Percentiles rank a stretch among this genome's conserved stretches.
Conservation (phyloP, 2,797 vertebrate genomes). For the Lateolabrax maculatus region DNA sequence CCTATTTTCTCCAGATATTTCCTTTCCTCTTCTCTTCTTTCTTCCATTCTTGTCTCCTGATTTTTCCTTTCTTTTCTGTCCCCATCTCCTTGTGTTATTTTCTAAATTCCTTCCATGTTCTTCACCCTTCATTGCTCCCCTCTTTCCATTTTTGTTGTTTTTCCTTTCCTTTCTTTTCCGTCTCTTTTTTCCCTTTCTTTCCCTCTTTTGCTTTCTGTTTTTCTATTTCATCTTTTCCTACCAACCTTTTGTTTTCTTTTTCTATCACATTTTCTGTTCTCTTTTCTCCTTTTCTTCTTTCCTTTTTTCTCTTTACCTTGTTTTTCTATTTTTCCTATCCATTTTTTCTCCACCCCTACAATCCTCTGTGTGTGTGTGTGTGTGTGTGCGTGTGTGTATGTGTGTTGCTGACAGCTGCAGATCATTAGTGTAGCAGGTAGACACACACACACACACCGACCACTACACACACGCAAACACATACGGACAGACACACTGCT, state of each 20-base stretch:
- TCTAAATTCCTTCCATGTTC: not conserved
- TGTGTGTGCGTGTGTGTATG: slow-evolving; percentile 35
- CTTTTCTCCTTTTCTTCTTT: not conserved
- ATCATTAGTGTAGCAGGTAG: slow-evolving; percentile 83
- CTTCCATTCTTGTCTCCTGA: not conserved
- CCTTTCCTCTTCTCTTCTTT: not conserved
- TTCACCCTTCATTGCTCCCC: not conserved
- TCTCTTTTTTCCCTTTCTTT: not conserved
- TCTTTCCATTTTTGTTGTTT: not conserved
- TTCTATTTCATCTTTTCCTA: not conserved
- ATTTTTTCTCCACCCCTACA: not conserved
- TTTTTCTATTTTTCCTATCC: not conserved
- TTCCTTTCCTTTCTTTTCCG: not conserved
- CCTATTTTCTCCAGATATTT: not conserved
- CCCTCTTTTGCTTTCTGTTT: not conserved
- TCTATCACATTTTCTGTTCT: not conserved
- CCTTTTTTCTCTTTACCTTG: not conserved
- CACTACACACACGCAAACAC: slow-evolving; percentile 35
- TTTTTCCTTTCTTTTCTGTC: not conserved
- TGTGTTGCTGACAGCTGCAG: slow-evolving; percentile 79
- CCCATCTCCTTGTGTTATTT: not conserved
- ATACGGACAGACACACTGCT: slow-evolving; percentile 44
- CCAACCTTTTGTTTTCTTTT: not conserved
- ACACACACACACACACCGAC: slow-evolving; percentile 50
- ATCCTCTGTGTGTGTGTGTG: slow-evolving; percentile 11